Base-by-base conservation (phyloP, 2,113 vertebrate genomes). In the Hiodon tergisus region DNA sequence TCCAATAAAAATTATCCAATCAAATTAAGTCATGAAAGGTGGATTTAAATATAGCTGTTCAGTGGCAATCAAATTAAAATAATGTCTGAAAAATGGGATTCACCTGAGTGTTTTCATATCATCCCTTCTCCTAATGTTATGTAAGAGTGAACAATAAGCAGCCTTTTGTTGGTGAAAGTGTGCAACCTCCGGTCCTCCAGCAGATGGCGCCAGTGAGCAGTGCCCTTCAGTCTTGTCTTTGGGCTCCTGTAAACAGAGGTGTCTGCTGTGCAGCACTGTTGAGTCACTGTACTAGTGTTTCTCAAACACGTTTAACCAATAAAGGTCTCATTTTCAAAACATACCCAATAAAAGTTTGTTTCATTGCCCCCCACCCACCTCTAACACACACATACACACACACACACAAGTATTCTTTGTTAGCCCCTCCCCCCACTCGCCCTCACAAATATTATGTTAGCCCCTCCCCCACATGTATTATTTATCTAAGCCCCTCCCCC, bases 161-260 rank as follows among this genome's bases (percentile, higher is more conserved):
- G 54, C 57, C 58, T 72, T 61, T 53, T 73, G 13, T 53, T n/a
- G 6, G n/a, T 8, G 8, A 47, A 61, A 61, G 7, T 52, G 47
- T 54, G 53, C 9, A 13, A 53, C 17, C 47, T 14, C 55, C 16
- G 48, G 11, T 7, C 31, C 50, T n/a, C 72, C 72, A n/a, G 62
- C 61, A 74, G 72, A 62, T 61, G 72, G 72, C 11, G 11, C 2
- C 51, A 47, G 72, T 57, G 52, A 7, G 62, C 52, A 9, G 46
- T 47, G 31, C 61, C 62, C 10, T 47, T 46, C 11, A 14, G 31
- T 74, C 61, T 61, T 74, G 62, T 74, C 67, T 74, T 74, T 57
- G 17, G 13, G 14, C 13, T 50, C 51, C 11, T 53, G 66, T 50
- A 52, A 65, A 10, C 52, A 54, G 17, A 9, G 46, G 16, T 73